These are phyloP conservation scores for Zophobas atratus DNA, from an alignment of 1,140 invertebrate genomes.

Conservation along the genomic window DNA sequence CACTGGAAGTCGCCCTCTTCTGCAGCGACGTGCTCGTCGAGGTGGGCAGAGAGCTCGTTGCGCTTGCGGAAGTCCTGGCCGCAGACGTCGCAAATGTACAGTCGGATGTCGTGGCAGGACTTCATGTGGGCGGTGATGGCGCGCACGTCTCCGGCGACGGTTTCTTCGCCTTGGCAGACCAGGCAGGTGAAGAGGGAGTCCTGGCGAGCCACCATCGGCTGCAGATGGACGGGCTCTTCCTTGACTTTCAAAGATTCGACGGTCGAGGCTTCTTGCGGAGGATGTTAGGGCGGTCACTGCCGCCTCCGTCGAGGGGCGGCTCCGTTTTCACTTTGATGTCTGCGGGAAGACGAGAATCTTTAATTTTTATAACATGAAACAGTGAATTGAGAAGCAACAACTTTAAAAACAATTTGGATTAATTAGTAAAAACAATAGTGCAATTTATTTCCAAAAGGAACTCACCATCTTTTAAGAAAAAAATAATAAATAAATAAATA, in stretches of 20 bases:
- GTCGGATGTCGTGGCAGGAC: constrained; percentile 72
- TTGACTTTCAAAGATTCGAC: constrained; percentile 27
- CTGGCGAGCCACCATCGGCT: constrained; percentile 67
- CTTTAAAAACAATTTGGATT: too few relatives aligned
- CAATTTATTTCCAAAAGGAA: too few relatives aligned
- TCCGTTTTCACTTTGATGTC: constrained; percentile 32
- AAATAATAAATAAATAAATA: too few relatives aligned
- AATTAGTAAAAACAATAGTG: too few relatives aligned
- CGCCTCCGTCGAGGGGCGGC: not conserved
- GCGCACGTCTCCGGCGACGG: constrained; percentile 71
- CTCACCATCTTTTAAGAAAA: too few relatives aligned
- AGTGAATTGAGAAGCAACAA: not conserved
- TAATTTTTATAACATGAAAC: not conserved
- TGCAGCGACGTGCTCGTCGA: constrained; percentile 75
- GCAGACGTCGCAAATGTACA: constrained; percentile 83
- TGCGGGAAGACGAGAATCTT: not conserved
- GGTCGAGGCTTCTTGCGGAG: constrained; percentile 19
- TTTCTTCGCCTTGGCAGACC: constrained; percentile 71
- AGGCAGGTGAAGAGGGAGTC: constrained; percentile 72
- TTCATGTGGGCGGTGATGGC: constrained; percentile 76
- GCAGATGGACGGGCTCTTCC: constrained; percentile 24
- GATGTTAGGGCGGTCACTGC: constrained; percentile 35
- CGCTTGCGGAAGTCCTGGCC: constrained; percentile 76
- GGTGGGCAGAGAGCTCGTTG: constrained; percentile 75
- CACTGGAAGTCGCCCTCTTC: constrained; percentile 78